Evolutionary conservation across 2,797 vertebrate species (phyloP).

Genomic region (Sebastes variabilis): DNA sequence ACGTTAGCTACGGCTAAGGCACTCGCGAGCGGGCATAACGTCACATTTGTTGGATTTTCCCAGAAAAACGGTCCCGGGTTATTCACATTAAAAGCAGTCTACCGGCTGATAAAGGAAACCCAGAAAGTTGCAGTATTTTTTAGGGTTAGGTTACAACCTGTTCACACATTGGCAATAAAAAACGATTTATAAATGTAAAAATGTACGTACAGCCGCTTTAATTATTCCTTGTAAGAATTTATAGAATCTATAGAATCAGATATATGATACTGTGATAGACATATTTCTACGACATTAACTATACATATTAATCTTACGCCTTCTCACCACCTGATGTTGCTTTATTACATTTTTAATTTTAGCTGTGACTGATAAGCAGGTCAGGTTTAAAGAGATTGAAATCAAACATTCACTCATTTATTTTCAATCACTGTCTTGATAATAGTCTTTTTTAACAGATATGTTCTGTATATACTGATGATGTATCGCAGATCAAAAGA

Average conservation of each 20-base stretch:
- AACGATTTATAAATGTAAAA: no score
- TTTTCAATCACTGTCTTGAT: not conserved
- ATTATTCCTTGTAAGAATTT: not conserved
- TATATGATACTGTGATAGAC: not conserved
- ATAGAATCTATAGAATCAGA: not conserved
- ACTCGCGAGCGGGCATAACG: no score
- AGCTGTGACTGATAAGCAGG: conserved; percentile 6
- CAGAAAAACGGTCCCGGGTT: no score
- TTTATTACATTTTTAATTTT: not conserved
- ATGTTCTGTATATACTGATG: not conserved
- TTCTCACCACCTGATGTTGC: not conserved
- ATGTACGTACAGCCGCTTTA: no score
- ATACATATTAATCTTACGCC: not conserved
- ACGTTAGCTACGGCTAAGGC: no score
- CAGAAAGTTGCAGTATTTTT: no score
- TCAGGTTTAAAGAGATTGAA: not conserved
- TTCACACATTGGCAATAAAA: no score
- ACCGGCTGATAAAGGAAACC: no score
- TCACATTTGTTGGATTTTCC: no score
- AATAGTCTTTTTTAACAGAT: not conserved
- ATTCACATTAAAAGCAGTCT: no score
- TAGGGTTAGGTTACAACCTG: no score
- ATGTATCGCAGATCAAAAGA: not conserved
- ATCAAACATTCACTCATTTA: not conserved
- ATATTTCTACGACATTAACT: not conserved